Percentiles rank a stretch among this genome's conserved stretches.
Evolutionary conservation across 2,113 vertebrate genomes (phyloP).

Genomic region (Caretta caretta): DNA sequence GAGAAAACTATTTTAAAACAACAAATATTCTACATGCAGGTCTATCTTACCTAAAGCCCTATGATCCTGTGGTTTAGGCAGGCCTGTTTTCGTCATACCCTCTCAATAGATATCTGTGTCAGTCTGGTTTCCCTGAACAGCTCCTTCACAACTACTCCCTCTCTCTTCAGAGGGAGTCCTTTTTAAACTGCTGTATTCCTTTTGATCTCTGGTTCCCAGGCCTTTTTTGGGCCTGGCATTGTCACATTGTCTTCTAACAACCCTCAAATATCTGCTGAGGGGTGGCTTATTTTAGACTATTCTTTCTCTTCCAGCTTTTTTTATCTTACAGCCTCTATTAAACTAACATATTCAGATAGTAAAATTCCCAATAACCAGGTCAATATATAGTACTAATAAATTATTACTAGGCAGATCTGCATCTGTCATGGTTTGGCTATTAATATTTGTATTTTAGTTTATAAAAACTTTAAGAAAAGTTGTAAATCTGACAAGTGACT

Average conservation of each 20-base stretch:
- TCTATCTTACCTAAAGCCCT: not conserved
- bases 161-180: not conserved
- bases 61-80: not conserved
- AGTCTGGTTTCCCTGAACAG: not conserved
- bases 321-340: not conserved
- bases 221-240: not conserved
- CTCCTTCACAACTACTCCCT: not conserved
- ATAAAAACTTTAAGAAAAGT: too few species aligned
- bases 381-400: too few species aligned
- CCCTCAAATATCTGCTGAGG: not conserved
- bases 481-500: too few species aligned
- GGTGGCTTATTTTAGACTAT: not conserved
- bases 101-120: not conserved
- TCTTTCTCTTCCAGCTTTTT: not conserved
- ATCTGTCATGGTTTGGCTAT: too few species aligned
- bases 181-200: not conserved
- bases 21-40: not conserved
- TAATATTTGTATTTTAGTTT: too few species aligned
- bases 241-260: not conserved
- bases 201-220: not conserved
- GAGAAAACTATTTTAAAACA: not conserved
- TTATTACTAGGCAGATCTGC: too few species aligned
- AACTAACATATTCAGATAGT: not conserved
- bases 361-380: not conserved
- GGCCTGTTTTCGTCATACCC: not conserved